These are phyloP conservation scores for Dioctria linearis DNA, from an alignment of 2,888 invertebrate species.

Conservation along the genomic window DNA sequence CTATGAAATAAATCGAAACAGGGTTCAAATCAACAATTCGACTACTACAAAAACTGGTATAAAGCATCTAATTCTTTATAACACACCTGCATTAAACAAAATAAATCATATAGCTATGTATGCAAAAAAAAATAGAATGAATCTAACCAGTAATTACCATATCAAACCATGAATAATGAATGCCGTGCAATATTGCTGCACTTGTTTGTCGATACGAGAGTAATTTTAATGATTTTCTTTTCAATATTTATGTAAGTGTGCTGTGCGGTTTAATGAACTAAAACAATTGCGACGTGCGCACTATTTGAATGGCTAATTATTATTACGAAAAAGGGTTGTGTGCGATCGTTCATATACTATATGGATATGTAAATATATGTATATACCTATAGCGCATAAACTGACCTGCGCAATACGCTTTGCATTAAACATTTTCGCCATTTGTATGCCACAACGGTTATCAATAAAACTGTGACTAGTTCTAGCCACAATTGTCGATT, in stretches of 20 bases:
- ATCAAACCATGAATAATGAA: background rate
- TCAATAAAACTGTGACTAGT: too few relatives aligned
- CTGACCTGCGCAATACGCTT: slow-evolving; percentile 13
- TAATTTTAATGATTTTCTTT: too few relatives aligned
- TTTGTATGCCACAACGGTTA: too few relatives aligned
- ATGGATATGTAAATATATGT: too few relatives aligned
- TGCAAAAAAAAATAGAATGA: background rate
- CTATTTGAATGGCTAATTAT: background rate
- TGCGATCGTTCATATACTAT: background rate
- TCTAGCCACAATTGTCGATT: too few relatives aligned
- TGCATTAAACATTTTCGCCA: background rate
- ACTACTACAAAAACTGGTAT: too few relatives aligned
- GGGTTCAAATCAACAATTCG: too few relatives aligned
- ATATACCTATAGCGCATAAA: background rate
- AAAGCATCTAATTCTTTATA: too few relatives aligned
- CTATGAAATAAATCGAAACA: too few relatives aligned
- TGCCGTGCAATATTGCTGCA: background rate
- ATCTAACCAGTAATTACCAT: background rate
- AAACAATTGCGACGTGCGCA: background rate
- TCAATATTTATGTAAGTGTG: background rate
- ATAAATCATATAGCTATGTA: too few relatives aligned
- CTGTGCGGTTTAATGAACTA: slow-evolving; percentile 7
- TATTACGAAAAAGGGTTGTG: background rate
- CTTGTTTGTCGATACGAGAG: background rate
- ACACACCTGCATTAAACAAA: too few relatives aligned